Base-by-base conservation (phyloP, 2,888 invertebrate species). In the Disparrhopalites patrizii region DNA sequence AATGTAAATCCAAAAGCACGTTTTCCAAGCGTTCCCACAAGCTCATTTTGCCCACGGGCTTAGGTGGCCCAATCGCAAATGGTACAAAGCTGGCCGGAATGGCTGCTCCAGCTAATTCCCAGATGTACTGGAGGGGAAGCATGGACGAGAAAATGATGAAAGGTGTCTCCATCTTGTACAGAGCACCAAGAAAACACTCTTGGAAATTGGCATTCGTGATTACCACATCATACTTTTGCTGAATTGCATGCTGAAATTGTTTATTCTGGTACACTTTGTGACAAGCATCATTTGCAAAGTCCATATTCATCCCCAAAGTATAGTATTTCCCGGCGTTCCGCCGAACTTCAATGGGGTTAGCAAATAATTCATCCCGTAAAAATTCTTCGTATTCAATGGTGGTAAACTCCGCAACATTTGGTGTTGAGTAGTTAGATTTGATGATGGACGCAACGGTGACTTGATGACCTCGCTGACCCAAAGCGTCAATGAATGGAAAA, bases 81-180 rank as follows among this genome's bases (percentile, higher is more conserved):
- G 66, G 62, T 1, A 60, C 54, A 15, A 61, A 55, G 1, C 55
- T 55, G 2, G 55, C 28, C 0, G 54, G 50, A 13, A 40, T n/a
- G 15, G 23, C 27, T 1, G 25, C 25, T 1, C 66, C 66, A 15
- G 64, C 27, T 52, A 36, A 5, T 62, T 63, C 51, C 4, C 27
- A 33, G 2, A 23, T 1, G 4, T 52, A 50, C 5, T 27, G 13
- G 5, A 51, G 1, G 8, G 33, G 27, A n/a, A 31, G 20, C 36
- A 61, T 25, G 2, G 61, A 52, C 28, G 28, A 50, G 20, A 60
- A 3, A 1, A n/a, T 15, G 18, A 76, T 71, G 55, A 75, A 68
- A 7, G 76, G 76, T 1, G 71, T 73, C 18, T 81, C 78, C 67
- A 81, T 81, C 73, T 82, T 82, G 66, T 82, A 78, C 0, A 83